Evolutionary conservation across 2,113 vertebrate genomes (phyloP), one percentile per base, ranked within the genome.

Genomic region (Drymodes brunneopygia): DNA sequence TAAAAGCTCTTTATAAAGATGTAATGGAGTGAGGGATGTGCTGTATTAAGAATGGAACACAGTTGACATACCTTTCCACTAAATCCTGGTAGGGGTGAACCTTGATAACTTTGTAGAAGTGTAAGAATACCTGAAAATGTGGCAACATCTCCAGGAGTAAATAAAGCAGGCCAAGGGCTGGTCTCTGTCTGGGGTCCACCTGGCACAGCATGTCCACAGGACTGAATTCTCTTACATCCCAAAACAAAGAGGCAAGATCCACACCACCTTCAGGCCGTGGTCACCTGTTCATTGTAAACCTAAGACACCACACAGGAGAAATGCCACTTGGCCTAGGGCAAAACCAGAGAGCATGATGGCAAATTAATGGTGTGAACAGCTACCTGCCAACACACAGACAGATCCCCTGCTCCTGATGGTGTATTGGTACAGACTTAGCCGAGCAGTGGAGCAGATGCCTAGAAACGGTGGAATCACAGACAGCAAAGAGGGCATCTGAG

Each of bases 321-420:
- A 69, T 6, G 2, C 4, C 21, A 29, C 6, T 12, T 67, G 31
- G 12, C n/a, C 27, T 60, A 25, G 12, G 16, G 28, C 19, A 91
- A 73, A 83, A 44, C 25, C 58, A 33, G 12, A 45, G 31, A 40
- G 22, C 27, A 44, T 5, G 6, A 10, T 12, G 40, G 29, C 11
- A 58, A 88, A 66, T n/a, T 28, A 33, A 29, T 7, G 6, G 7
- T n/a, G 57, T 4, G 5, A 79, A 24, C 14, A 66, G 8, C 15
- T 45, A 2, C 14, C 7, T 29, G 12, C 1, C 33, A 45, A 11
- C 25, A 47, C 5, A 10, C 7, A n/a, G 64, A 19, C 4, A n/a
- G 20, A 31, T 70, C 10, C 9, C 22, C 22, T 44, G 17, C 31
- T 35, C 33, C 42, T 61, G 15, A 13, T 12, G 62, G 6, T 44